Base-by-base conservation (phyloP, 2,888 invertebrate genomes). In the Drosophila tanythrix region DNA sequence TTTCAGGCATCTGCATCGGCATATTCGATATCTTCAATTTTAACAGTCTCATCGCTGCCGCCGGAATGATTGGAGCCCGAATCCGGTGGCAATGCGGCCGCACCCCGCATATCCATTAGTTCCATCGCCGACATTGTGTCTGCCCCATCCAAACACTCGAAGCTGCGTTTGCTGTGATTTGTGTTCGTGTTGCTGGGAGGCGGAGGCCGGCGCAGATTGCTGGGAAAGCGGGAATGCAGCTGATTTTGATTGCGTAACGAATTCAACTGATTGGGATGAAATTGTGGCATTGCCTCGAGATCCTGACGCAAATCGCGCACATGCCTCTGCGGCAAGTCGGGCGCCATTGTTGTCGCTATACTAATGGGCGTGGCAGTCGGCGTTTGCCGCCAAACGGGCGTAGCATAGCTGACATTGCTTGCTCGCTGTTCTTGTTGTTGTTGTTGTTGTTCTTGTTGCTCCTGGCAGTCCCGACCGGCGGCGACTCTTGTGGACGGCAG, bases 51-150 rank as follows among this genome's bases (percentile, higher is more conserved):
- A 88, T 92, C 88, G 75, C 93, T 93, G 70, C 93, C 93, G 52
- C 93, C 93, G 25, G 93, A 93, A 88, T 93, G 93, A 90, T 93
- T 88, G 15, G 93, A 93, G n/a, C 90, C 88, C 2, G 89, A 83
- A 77, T 92, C 92, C 58, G 58, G 87, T 77, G 65, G 80, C 70
- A 46, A 51, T 46, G 70, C 81, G 18, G 69, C 50, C 21, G 81
- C 81, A 5, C 82, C 82, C n/a, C 88, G 79, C 88, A 88, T 82
- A 72, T 90, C 91, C 84, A 90, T 72, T 31, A 74, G 88, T 25
- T 89, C 86, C 88, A 89, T 88, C 55, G 86, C 82, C 13, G 81
- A 74, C 58, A 83, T 11, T n/a, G 73, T 88, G 31, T 79, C 87
- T 2, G 80, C 83, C 0, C 90, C 87, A 18, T 90, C 89, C 40